These are phyloP conservation scores for Molossus alvarezi DNA, from an alignment of 2,797 vertebrate genomes.

Conservation along the genomic window DNA sequence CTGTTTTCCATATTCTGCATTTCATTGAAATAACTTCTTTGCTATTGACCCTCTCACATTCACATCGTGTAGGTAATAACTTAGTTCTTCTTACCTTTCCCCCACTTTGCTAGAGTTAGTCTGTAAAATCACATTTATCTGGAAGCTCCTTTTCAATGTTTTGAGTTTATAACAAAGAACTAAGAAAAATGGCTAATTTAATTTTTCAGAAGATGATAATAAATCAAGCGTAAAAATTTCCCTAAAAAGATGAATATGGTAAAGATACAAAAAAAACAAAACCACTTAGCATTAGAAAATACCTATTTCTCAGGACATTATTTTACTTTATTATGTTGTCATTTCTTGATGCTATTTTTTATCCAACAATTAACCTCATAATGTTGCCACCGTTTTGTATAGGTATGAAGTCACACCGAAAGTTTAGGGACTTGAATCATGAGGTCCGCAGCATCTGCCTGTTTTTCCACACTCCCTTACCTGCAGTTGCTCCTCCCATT, in stretches of 20 bases:
- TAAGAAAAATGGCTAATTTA: background rate
- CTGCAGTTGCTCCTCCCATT: background rate
- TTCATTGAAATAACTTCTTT: background rate
- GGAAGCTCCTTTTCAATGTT: background rate
- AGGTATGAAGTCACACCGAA: background rate
- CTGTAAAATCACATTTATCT: background rate
- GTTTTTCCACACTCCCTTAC: background rate
- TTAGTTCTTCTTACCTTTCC: background rate
- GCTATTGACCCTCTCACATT: background rate
- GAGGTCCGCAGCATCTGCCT: background rate
- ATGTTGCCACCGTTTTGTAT: background rate
- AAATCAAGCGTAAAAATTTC: background rate
- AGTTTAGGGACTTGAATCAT: background rate
- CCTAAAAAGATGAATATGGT: background rate
- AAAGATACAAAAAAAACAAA: background rate
- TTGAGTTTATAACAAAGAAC: background rate
- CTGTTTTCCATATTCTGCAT: background rate
- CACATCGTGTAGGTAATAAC: background rate
- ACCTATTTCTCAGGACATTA: background rate
- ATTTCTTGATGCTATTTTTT: background rate
- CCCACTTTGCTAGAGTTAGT: background rate
- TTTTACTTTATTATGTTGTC: background rate
- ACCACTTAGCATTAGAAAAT: background rate
- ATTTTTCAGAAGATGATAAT: background rate
- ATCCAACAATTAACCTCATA: background rate